A percentile compares a stretch with the other conserved stretches of the same genome.
Conservation (phyloP, 2,888 invertebrate species). For the Perizoma flavofasciatum region DNA sequence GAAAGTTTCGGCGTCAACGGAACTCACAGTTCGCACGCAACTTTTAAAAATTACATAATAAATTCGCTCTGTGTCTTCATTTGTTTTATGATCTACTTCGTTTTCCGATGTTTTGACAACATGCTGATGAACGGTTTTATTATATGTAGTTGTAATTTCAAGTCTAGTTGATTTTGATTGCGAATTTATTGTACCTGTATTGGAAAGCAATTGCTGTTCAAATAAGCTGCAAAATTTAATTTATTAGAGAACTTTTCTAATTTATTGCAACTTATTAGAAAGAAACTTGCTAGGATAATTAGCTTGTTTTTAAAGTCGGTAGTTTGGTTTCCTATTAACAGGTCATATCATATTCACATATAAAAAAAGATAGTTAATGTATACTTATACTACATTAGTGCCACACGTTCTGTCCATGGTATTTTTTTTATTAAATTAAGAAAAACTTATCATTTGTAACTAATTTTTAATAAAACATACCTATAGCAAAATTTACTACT, state of each 20-base stretch:
- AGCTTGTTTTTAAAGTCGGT: no score
- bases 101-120: conserved; percentile 17
- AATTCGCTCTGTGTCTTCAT: conserved; percentile 9
- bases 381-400: no score
- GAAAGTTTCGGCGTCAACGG: conserved; percentile 23
- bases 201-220: conserved; percentile 20
- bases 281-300: no score
- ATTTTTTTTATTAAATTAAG: no score
- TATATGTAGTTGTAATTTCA: conserved; percentile 12
- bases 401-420: no score
- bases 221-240: conserved; percentile 2
- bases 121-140: conserved; percentile 17
- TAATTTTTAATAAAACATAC: no score
- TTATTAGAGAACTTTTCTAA: conserved; percentile 4
- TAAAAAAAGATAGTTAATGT: no score
- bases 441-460: no score
- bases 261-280: conserved; percentile 6
- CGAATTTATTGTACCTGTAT: conserved; percentile 12
- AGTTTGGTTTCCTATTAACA: no score
- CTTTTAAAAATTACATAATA: conserved; percentile 28
- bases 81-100: conserved; percentile 13
- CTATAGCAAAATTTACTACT: no score
- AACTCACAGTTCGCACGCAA: conserved; percentile 7
- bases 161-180: conserved; percentile 7
- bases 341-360: no score